Base-by-base conservation (phyloP, 2,113 vertebrate species). In the Pseudorasbora parva region DNA sequence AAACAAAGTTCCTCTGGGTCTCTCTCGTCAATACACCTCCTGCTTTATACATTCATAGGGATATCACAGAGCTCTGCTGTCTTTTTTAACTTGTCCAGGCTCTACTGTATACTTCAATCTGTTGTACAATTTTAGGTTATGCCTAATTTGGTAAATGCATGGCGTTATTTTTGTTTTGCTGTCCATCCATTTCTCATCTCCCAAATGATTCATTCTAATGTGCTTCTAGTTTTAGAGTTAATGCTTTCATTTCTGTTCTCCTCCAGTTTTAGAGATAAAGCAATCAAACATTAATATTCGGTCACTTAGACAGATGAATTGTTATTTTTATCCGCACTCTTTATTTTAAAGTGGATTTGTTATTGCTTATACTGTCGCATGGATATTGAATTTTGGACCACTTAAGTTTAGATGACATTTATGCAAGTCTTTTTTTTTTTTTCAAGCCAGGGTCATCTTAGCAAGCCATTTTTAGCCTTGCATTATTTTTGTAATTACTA, bases 61-160 rank as follows among this genome's bases (percentile, higher is more conserved):
- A 43, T 23, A 15, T 43, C 14, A 41, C 54, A 78, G 75, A 11
- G 3, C 54, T 25, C 27, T 33, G 27, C 9, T 54, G 8, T 76
- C 21, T 23, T 43, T 43, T 78, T 19, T 37, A 57, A 78, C 37
- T 60, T 7, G 0, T 78, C 54, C 56, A 25, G n/a, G 3, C 21
- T n/a, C 8, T 59, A n/a, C 6, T 8, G 2, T 54, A 19, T 17
- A 37, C 19, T 43, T 14, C 11, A 76, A 12, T 56, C 49, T 56
- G 25, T 8, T 54, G 19, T 23, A 37, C 8, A 19, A 2, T 47
- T 45, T 62, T 64, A 64, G 57, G 17, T 27, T 27, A 47, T 43
- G n/a, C 45, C 78, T 80, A 54, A 79, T 66, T 66, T 79, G 59
- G 59, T 60, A 78, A 25, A 59, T 59, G 33, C 33, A 59, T 77